Percentiles rank a stretch among this genome's conserved stretches.
These are phyloP conservation scores for Drepana arcuata DNA, from an alignment of 1,140 invertebrate genomes.

Conservation along the genomic window DNA sequence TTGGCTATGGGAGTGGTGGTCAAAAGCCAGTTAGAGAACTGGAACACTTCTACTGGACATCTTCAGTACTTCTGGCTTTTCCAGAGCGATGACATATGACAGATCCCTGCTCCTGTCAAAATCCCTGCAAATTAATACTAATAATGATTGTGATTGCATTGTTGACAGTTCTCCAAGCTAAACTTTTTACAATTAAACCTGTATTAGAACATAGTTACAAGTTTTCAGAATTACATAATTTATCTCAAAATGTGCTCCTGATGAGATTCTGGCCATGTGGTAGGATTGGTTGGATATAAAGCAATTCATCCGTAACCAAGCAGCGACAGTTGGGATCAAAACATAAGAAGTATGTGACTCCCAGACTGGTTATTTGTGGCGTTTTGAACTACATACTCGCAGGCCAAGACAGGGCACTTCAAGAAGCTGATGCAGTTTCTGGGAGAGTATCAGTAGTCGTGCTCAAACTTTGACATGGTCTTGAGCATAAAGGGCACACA, in stretches of 20 bases:
- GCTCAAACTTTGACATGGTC: conserved; percentile 2
- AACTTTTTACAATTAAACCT: conserved; percentile 19
- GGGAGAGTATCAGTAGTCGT: neutral
- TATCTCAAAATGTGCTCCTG: conserved; percentile 16
- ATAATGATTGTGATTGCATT: conserved; percentile 3
- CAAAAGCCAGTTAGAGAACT: conserved; percentile 12
- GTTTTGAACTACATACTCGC: conserved; percentile 14
- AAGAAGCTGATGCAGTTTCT: neutral
- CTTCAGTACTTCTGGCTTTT: conserved; percentile 13
- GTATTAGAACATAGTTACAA: conserved; percentile 15
- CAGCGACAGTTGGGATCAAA: conserved; percentile 17
- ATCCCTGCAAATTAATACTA: conserved; percentile 16
- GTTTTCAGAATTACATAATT: conserved; percentile 11
- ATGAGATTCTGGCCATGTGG: conserved; percentile 19
- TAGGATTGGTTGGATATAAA: conserved; percentile 16
- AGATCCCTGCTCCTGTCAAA: conserved; percentile 11
- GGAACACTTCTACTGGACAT: conserved; percentile 8
- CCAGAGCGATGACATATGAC: conserved; percentile 7
- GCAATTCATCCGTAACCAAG: conserved; percentile 15
- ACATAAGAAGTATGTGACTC: conserved; percentile 22
- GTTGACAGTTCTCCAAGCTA: no score
- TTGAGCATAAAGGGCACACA: conserved; percentile 2
- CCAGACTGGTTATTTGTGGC: conserved; percentile 16
- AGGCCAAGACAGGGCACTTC: neutral
- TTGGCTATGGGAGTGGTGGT: conserved; percentile 17